Conservation (phyloP, 2,888 invertebrate species). For the Syrphus vitripennis region DNA sequence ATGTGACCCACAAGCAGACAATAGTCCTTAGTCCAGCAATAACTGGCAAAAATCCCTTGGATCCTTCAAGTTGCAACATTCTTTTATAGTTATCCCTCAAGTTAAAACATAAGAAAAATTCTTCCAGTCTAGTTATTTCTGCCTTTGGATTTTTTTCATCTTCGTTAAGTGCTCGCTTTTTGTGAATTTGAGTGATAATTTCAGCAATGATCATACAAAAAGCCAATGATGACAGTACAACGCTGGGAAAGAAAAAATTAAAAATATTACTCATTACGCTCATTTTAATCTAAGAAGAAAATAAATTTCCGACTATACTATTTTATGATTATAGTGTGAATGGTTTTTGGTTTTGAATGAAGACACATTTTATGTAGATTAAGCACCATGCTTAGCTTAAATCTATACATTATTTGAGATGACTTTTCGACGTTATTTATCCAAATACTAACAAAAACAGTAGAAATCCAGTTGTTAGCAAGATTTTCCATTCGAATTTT, state of each 20-base stretch:
- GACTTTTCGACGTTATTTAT: background rate
- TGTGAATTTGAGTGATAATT: conserved; percentile 67
- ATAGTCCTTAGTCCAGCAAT: conserved; percentile 76
- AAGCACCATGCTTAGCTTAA: background rate
- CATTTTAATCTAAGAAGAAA: background rate
- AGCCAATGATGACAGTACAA: conserved; percentile 51
- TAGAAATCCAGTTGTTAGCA: conserved; percentile 73
- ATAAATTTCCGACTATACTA: background rate
- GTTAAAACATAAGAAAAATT: conserved; percentile 75
- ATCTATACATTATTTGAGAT: background rate
- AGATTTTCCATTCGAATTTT: conserved; percentile 75
- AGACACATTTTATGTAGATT: background rate
- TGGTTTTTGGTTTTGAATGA: background rate
- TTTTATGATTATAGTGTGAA: background rate
- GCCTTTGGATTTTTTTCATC: conserved; percentile 30
- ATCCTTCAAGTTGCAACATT: conserved; percentile 71
- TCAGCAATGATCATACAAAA: conserved; percentile 73
- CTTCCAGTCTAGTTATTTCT: conserved; percentile 68
- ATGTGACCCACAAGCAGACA: conserved; percentile 76
- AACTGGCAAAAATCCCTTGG: conserved; percentile 73
- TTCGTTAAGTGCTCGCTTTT: conserved; percentile 22
- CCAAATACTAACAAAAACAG: conserved; percentile 73
- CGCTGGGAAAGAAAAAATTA: conserved; percentile 43
- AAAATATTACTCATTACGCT: background rate
- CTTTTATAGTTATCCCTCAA: conserved; percentile 73